Conservation (phyloP, 2,797 vertebrate species). For the Mus spretus region DNA sequence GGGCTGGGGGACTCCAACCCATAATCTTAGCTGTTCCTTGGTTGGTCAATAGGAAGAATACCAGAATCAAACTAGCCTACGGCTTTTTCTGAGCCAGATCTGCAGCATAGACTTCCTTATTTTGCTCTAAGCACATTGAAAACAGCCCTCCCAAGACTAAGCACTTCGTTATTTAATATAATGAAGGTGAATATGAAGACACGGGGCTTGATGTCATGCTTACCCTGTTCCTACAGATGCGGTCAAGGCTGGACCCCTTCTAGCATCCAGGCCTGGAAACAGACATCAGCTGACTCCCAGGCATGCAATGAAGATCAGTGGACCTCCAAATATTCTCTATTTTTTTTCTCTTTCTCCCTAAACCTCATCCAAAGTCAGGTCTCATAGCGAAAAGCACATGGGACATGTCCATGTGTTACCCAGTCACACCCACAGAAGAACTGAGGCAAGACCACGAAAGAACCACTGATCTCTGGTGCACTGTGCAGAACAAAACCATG, state of each 20-base stretch:
- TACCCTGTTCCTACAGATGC: neutral
- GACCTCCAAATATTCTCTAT: neutral
- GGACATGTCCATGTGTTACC: neutral
- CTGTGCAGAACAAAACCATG: fast-evolving
- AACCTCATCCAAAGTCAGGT: neutral
- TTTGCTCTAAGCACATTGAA: neutral
- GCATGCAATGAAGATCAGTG: neutral
- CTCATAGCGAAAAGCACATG: neutral
- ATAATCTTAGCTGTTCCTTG: neutral
- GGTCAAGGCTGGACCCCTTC: neutral
- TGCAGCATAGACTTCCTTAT: neutral
- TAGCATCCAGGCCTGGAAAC: neutral
- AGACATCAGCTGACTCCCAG: neutral
- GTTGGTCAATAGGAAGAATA: neutral
- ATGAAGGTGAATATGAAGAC: neutral
- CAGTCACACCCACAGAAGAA: neutral
- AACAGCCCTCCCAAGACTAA: neutral
- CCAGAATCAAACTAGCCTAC: neutral
- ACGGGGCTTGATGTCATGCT: neutral
- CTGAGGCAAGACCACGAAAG: neutral
- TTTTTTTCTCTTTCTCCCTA: neutral
- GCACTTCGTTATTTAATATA: neutral
- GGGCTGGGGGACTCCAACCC: neutral
- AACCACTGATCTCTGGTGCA: neutral
- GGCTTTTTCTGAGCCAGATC: neutral